Percentiles rank a stretch among this genome's conserved stretches.
These are phyloP conservation scores for Drosophila jambulina DNA, from an alignment of 1,140 invertebrate species.

Conservation along the genomic window DNA sequence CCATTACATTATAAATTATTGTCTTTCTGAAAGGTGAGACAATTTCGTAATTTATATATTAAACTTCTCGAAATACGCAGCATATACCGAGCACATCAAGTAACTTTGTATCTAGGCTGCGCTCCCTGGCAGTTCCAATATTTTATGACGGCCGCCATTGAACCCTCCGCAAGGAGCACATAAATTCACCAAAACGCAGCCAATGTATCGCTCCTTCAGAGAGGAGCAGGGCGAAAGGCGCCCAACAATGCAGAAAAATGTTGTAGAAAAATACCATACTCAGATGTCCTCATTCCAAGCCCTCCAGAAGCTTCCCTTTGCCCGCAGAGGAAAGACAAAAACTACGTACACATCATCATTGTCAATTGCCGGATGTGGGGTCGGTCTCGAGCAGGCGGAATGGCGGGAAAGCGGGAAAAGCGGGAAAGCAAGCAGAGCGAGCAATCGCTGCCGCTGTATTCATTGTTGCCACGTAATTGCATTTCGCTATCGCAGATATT, in stretches of 20 bases:
- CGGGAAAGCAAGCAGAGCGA: constrained; percentile 41
- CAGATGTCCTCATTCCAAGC: constrained; percentile 14
- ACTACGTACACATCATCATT: constrained; percentile 82
- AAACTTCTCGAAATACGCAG: not conserved
- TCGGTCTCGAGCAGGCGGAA: not conserved
- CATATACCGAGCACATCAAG: constrained; percentile 8
- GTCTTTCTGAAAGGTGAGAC: not conserved
- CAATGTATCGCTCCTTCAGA: constrained; percentile 67
- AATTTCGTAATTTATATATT: not conserved
- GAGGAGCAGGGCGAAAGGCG: constrained; percentile 10
- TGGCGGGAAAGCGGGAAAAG: not conserved
- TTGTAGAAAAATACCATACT: constrained; percentile 68
- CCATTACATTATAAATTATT: too few species aligned
- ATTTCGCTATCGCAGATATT: constrained; percentile 84
- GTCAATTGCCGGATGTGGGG: constrained; percentile 79
- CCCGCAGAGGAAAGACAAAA: constrained; percentile 66
- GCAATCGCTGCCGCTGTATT: constrained; percentile 82
- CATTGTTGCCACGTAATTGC: constrained; percentile 83
- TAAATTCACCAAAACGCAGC: constrained; percentile 73
- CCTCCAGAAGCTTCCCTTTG: constrained; percentile 24
- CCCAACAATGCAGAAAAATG: constrained; percentile 74
- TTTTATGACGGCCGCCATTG: constrained; percentile 76
- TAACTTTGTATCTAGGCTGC: constrained; percentile 37
- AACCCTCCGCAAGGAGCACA: constrained; percentile 67
- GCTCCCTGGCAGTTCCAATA: constrained; percentile 68